phyloP scores from a whole-genome alignment of 2,888 invertebrate genomes.

The Cerastis leucographa region DNA sequence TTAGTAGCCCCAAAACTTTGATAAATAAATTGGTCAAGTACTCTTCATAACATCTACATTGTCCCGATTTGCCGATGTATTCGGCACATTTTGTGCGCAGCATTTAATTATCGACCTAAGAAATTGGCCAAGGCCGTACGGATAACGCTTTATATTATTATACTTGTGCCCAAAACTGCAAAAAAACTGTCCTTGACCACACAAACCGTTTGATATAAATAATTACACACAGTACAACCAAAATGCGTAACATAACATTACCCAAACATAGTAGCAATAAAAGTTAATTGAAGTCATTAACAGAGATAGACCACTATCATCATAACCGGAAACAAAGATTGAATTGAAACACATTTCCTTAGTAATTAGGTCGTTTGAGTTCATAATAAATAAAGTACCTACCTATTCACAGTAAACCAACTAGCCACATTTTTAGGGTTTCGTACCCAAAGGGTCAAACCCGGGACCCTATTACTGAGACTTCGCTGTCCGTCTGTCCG shows the following conservation, averaged over 20 bases:
- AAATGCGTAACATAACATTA: conserved; percentile 9
- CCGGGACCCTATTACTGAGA: no score
- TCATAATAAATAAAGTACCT: conserved; percentile 40
- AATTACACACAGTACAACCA: neutral
- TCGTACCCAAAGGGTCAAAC: no score
- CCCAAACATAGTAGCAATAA: conserved; percentile 26
- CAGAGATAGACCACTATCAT: conserved; percentile 53
- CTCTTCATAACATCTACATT: neutral
- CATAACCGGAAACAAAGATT: conserved; percentile 55
- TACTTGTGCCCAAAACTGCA: conserved; percentile 15
- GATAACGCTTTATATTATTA: neutral
- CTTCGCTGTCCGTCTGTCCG: no score
- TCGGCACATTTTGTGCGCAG: neutral
- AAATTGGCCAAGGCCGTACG: conserved; percentile 29
- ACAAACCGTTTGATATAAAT: neutral
- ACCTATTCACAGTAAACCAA: neutral
- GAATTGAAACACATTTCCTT: conserved; percentile 68
- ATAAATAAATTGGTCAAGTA: neutral
- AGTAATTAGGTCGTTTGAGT: conserved; percentile 72
- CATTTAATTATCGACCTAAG: neutral
- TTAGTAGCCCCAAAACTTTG: neutral
- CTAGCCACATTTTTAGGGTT: no score
- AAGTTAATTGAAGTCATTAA: conserved; percentile 46
- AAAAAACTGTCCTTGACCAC: conserved; percentile 29
- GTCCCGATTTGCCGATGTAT: neutral